Base-by-base conservation (phyloP, 2,113 vertebrate genomes). In the Heteronetta atricapilla region DNA sequence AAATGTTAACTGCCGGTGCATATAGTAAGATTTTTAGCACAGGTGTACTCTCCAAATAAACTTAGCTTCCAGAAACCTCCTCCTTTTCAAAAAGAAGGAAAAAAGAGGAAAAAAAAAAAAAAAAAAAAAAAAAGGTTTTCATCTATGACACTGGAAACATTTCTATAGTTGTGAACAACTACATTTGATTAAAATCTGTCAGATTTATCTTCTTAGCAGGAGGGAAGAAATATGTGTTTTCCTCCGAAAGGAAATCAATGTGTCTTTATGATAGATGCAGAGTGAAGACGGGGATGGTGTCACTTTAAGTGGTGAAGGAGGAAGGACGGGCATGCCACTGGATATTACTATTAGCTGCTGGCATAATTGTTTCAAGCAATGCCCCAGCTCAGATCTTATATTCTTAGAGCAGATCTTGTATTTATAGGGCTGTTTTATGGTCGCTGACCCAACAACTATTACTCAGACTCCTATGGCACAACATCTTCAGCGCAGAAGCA, bases 171-270 rank as follows among this genome's bases (percentile, higher is more conserved):
- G 96, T 94, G 97, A 97, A 96, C 97, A 97, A 97, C 95, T 88
- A 97, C 89, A 90, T 98, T 96, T 98, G 98, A 98, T 98, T 98
- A 98, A 98, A 98, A 98, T 95, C 97, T 98, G 98, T 98, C 98
- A 98, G 97, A 95, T 98, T 98, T 98, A 98, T 98, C 98, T 97
- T 90, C 96, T 95, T 95, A 94, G 96, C 89, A 82, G 83, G 84
- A 97, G 96, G 81, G 94, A 97, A 98, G 97, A 98, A 98, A 98
- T 97, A 98, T 98, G 97, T 96, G 97, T 96, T 98, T 97, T 95
- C 92, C 90, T 95, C 73, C 50, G 3, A 98, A 97, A 98, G 97
- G 98, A 98, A 98, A 98, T 98, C 98, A 98, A 97, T 97, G 97
- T 98, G 98, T 98, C 98, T 96, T 94, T 95, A 97, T 98, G 98